phyloP scores from a whole-genome alignment of 2,113 vertebrate species.

The Myotis lucifugus region DNA sequence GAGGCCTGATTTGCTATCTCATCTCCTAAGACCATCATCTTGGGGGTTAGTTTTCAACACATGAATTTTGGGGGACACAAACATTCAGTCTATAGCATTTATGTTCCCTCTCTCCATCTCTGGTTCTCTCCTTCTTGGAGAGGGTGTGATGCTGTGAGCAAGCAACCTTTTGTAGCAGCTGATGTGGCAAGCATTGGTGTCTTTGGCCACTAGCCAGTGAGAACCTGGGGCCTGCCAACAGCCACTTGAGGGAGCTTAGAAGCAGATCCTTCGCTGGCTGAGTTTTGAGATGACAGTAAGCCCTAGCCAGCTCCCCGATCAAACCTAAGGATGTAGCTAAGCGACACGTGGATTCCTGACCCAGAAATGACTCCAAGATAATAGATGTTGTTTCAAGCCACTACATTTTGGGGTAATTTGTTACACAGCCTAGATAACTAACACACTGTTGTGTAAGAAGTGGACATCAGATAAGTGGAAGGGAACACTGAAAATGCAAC shows the following conservation, averaged over 20 bases:
- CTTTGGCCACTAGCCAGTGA: neutral
- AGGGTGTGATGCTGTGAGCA: neutral
- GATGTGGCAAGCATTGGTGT: neutral
- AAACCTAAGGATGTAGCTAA: neutral
- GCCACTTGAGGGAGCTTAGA: neutral
- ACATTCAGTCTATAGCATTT: neutral
- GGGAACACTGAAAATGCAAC: neutral
- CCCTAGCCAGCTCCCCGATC: neutral
- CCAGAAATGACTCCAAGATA: neutral
- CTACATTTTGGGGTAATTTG: neutral
- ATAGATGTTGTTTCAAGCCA: constrained; percentile 7
- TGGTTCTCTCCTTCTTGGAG: neutral
- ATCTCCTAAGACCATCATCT: neutral
- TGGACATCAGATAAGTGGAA: neutral
- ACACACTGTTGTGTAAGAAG: neutral
- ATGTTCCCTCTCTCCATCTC: neutral
- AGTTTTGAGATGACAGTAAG: neutral
- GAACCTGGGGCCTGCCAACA: neutral
- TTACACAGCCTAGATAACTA: neutral
- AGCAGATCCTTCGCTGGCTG: neutral
- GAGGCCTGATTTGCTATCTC: neutral
- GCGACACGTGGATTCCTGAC: neutral
- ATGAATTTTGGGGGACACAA: neutral
- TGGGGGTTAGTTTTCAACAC: neutral
- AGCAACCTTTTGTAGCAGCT: neutral